phyloP scores from a whole-genome alignment of 2,113 vertebrate species.

The Tychaedon coryphoeus region DNA sequence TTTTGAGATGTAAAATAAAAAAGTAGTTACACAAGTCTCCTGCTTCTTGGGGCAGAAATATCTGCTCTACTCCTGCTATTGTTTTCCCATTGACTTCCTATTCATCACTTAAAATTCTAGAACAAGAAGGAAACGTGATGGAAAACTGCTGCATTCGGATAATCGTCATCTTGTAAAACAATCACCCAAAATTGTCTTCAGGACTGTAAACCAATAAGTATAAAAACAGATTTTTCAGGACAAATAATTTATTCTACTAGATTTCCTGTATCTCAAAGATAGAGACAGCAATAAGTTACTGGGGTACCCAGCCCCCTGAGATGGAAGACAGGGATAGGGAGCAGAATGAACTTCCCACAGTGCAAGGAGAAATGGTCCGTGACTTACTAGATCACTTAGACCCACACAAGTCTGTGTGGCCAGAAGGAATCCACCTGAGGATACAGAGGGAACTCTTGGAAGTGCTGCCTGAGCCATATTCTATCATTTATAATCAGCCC shows the following conservation, averaged over 20 bases:
- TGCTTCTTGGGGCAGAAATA: neutral
- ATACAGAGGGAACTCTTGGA: neutral
- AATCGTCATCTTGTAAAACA: neutral
- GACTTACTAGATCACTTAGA: neutral
- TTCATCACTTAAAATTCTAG: neutral
- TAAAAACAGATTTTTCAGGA: neutral
- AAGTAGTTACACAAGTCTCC: neutral
- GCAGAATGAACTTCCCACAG: neutral
- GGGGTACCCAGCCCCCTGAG: accelerated
- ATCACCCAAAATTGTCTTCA: neutral
- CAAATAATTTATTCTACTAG: neutral
- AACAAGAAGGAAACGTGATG: neutral
- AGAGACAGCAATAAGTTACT: neutral
- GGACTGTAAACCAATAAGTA: neutral
- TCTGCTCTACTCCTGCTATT: neutral
- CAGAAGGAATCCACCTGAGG: neutral
- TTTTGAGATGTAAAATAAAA: neutral
- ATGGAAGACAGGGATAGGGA: neutral
- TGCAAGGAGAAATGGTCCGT: neutral
- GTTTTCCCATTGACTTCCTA: neutral
- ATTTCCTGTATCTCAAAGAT: neutral
- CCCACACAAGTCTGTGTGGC: accelerated
- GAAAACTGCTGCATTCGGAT: neutral
- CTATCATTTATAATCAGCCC: neutral
- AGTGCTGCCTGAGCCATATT: neutral